phyloP scores from a whole-genome alignment of 1,140 invertebrate genomes.

The Diorhabda elongata region DNA sequence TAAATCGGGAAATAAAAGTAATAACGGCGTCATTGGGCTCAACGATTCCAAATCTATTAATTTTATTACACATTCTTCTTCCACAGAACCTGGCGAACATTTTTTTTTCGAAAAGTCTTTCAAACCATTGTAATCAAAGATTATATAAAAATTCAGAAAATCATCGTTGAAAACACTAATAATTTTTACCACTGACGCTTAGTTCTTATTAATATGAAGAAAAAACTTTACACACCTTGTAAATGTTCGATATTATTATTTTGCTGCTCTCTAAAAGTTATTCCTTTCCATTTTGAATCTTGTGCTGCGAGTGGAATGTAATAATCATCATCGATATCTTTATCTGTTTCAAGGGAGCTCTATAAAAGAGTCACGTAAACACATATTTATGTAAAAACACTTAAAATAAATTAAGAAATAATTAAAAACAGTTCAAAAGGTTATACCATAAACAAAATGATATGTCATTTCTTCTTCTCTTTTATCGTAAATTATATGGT shows the following conservation, averaged over 20 bases:
- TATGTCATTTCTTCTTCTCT: too few relatives aligned
- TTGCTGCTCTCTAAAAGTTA: neutral
- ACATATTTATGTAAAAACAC: too few relatives aligned
- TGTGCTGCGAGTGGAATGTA: slow-evolving; percentile 9
- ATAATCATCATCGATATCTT: neutral
- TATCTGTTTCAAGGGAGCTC: too few relatives aligned
- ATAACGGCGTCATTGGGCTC: neutral
- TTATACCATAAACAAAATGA: too few relatives aligned
- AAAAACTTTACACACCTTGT: neutral
- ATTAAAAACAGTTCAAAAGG: too few relatives aligned
- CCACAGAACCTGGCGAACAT: neutral
- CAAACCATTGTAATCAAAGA: neutral
- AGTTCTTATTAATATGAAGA: neutral
- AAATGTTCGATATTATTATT: neutral
- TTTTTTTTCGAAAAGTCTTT: neutral
- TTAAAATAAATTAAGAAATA: too few relatives aligned
- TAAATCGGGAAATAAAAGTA: slow-evolving; percentile 10
- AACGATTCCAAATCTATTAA: neutral
- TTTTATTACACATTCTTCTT: slow-evolving; percentile 6
- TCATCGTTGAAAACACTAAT: neutral
- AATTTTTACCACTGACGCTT: neutral
- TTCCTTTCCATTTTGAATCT: slow-evolving; percentile 9
- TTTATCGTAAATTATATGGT: neutral
- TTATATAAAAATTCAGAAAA: neutral
- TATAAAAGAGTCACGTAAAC: too few relatives aligned